Base-by-base conservation (phyloP, 2,888 invertebrate genomes). In the Coelopa pilipes region DNA sequence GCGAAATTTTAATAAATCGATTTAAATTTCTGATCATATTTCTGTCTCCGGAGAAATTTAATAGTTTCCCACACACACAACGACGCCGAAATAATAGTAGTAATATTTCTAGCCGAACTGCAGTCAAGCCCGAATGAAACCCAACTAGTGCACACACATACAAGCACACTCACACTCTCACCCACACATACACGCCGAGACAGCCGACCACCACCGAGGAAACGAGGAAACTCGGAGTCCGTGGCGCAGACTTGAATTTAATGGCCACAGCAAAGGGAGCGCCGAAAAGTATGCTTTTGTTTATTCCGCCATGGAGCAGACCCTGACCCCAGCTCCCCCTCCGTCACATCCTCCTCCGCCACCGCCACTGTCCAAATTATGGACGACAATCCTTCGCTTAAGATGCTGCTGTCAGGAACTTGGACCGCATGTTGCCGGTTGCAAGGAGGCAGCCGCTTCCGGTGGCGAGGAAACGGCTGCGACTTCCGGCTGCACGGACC, bases 21-120 rank as follows among this genome's bases (percentile, higher is more conserved):
- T 84, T 84, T 82, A 84, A 82, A 84, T 83, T 82, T 84, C 82
- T 82, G 82, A 82, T 83, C 84, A 83, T 83, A 85, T 81, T 81
- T 83, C 79, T 81, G 81, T 82, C 82, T 80, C 82, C 75, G 24
- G 81, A 81, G 82, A 82, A 83, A 83, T 83, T 81, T 82, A 79
- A 81, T 82, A 82, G 82, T 83, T 82, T 81, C 78, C 74, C 72
- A 67, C 66, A 53, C 49, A 62, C 24, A 46, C 45, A 17, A 13
- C 13, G 19, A 59, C 57, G 13, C 21, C 19, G 4, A 13, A 70
- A 60, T 60, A 60, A 65, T 11, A 71, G 45, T 65, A 53, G 46
- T 71, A 71, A 71, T 65, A 71, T 70, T 70, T 11, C 15, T 10
- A 46, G n/a, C 34, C 53, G 46, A 59, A 70, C 46, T 57, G 10